Conservation (phyloP, 1,140 invertebrate genomes). For the Drosophila parvula region DNA sequence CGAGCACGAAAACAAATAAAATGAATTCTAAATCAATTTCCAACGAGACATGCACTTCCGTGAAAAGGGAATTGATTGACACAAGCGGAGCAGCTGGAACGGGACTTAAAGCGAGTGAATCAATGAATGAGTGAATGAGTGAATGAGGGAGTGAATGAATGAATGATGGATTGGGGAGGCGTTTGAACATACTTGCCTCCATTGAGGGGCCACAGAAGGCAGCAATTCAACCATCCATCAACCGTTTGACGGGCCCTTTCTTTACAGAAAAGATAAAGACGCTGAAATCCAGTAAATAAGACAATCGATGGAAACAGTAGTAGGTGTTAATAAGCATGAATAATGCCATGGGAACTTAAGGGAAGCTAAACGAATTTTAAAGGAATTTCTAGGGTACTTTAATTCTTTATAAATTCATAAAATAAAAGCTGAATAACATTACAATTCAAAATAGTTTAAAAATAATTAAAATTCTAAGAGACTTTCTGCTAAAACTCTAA, state of each 20-base stretch:
- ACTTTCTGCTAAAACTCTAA: too few species aligned
- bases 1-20: constrained; percentile 43
- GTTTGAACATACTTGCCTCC: not conserved
- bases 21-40: constrained; percentile 45
- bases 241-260: constrained; percentile 1
- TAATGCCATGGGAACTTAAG: constrained; percentile 11
- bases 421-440: not conserved
- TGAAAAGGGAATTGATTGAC: constrained; percentile 40
- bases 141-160: not conserved
- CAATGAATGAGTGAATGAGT: constrained; percentile 8
- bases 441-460: too few species aligned
- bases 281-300: not conserved
- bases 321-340: constrained; percentile 20
- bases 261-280: not conserved
- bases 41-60: constrained; percentile 52
- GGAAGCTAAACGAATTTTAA: not conserved
- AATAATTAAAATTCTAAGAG: too few species aligned
- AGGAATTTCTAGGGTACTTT: too few species aligned
- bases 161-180: constrained; percentile 10
- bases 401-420: not conserved
- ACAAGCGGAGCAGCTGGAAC: constrained; percentile 37
- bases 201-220: not conserved
- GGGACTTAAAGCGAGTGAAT: not conserved
- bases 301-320: constrained; percentile 13
- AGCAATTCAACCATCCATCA: constrained; percentile 24